Evolutionary conservation across 2,888 invertebrate genomes (phyloP).

Genomic region (Bugulina stolonifera): DNA sequence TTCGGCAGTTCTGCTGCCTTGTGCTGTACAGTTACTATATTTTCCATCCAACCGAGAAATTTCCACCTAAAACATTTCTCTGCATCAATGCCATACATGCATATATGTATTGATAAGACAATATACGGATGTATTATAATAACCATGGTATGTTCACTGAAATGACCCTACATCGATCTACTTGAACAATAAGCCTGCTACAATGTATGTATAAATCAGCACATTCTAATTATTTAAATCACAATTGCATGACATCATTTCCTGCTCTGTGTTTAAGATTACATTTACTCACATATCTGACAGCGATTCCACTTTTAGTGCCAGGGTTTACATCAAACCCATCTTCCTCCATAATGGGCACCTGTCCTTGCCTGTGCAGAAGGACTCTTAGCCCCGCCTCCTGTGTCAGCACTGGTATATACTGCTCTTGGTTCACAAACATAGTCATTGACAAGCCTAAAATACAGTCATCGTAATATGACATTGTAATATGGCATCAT

Average conservation of each 20-base stretch:
- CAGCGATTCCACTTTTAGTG: constrained; percentile 15
- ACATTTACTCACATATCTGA: constrained; percentile 2
- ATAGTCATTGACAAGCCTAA: constrained; percentile 6
- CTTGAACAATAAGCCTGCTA: too few relatives aligned
- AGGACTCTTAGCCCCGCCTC: constrained; percentile 14
- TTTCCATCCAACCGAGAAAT: background rate
- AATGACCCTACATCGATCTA: too few relatives aligned
- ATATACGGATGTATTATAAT: too few relatives aligned
- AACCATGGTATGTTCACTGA: too few relatives aligned
- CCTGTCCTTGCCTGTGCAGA: constrained; percentile 14
- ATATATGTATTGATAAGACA: too few relatives aligned
- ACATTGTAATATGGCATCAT: too few relatives aligned
- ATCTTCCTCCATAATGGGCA: constrained; percentile 22
- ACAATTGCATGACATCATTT: too few relatives aligned
- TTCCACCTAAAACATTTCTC: constrained; percentile 6
- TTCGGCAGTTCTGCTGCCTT: background rate
- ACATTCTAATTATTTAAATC: too few relatives aligned
- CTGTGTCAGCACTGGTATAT: constrained; percentile 12
- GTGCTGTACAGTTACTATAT: background rate
- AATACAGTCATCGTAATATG: too few relatives aligned
- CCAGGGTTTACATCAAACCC: constrained; percentile 15
- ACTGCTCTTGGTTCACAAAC: constrained; percentile 17
- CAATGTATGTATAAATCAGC: too few relatives aligned
- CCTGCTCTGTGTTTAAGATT: too few relatives aligned
- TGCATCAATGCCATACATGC: too few relatives aligned